Evolutionary conservation across 2,113 vertebrate species (phyloP).

Genomic region (Pongo pygmaeus): DNA sequence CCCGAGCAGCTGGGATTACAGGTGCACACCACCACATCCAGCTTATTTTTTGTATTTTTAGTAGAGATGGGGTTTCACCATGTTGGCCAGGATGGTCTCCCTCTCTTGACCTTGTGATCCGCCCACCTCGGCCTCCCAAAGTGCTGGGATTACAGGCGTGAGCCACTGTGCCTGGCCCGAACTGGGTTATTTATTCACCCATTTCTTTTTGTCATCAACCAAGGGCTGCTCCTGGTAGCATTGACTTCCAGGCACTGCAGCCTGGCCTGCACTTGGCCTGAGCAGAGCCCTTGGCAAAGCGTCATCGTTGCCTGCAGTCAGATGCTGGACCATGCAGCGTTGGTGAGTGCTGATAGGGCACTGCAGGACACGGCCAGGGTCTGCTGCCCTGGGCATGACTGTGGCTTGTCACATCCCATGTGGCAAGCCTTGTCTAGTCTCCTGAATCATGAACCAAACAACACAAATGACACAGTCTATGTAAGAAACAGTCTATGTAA

Average conservation of each 20-base stretch:
- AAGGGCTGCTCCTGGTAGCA: too few relatives aligned
- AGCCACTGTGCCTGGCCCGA: too few relatives aligned
- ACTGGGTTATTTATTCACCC: not conserved
- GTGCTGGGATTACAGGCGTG: too few relatives aligned
- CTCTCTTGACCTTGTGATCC: too few relatives aligned
- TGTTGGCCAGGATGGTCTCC: too few relatives aligned
- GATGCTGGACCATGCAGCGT: not conserved
- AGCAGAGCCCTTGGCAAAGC: not conserved
- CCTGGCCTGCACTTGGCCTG: not conserved
- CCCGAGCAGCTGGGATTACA: too few relatives aligned
- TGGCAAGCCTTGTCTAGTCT: not conserved
- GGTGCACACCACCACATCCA: too few relatives aligned
- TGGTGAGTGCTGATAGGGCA: too few relatives aligned
- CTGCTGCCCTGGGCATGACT: not conserved
- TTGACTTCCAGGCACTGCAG: not conserved
- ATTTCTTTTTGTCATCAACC: not conserved
- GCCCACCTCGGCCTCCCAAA: too few relatives aligned
- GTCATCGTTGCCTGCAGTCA: too few relatives aligned
- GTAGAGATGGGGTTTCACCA: too few relatives aligned
- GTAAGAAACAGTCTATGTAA: not conserved
- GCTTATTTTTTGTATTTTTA: too few relatives aligned
- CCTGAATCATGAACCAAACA: not conserved
- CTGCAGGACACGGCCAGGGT: fast-evolving
- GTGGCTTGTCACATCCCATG: not conserved
- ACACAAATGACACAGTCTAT: not conserved